phyloP scores from a whole-genome alignment of 2,113 vertebrate genomes.

The Rhombomys opimus region DNA sequence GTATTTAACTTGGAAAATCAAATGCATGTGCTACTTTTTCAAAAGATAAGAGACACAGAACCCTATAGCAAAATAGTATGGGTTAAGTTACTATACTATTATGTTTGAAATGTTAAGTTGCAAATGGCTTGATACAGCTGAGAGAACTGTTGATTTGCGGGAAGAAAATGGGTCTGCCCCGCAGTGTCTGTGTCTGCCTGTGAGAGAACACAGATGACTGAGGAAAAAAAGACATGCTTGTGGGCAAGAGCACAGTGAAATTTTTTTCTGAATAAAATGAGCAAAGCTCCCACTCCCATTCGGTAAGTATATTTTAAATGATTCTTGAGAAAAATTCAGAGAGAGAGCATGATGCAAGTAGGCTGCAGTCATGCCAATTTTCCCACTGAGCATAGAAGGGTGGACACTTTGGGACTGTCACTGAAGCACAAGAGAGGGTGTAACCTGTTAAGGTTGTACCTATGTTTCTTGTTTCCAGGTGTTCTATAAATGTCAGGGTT shows the following conservation, averaged over 20 bases:
- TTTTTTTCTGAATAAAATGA: neutral
- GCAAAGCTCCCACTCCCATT: neutral
- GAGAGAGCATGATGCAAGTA: neutral
- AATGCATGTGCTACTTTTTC: neutral
- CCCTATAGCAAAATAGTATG: neutral
- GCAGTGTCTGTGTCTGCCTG: neutral
- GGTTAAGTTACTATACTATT: neutral
- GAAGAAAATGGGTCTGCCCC: neutral
- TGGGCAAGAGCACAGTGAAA: neutral
- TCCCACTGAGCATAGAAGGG: neutral
- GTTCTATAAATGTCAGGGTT: neutral
- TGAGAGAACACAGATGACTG: neutral
- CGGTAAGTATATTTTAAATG: conserved; percentile 2
- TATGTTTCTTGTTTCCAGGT: neutral
- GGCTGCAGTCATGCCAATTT: neutral
- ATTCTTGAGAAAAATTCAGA: neutral
- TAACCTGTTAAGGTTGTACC: neutral
- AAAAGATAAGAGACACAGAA: neutral
- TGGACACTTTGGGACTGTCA: neutral
- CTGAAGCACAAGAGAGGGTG: neutral
- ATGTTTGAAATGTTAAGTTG: conserved; percentile 12
- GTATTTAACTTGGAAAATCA: neutral
- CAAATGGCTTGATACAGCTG: neutral
- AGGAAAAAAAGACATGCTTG: neutral
- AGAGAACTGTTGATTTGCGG: neutral